Base-by-base conservation (phyloP, 2,113 vertebrate species). In the Coptodon rendalli region DNA sequence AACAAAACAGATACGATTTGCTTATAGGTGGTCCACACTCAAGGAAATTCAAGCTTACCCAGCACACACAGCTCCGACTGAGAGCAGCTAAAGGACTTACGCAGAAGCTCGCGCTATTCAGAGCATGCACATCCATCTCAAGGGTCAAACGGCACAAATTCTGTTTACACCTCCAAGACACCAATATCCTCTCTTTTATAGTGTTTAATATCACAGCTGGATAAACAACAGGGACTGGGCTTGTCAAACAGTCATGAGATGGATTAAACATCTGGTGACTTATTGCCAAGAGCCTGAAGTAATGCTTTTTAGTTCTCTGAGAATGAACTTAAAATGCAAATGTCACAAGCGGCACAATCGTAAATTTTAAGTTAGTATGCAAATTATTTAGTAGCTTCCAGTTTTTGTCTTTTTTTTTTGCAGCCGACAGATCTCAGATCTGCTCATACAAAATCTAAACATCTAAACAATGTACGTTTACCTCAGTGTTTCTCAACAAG, bases 11-110 rank as follows among this genome's bases (percentile, higher is more conserved):
- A 50, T 87, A 82, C 61, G 89, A 63, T 93, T 84, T 81, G 90
- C 88, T 93, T 93, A 95, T 93, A 95, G 94, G 91, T 93, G 93
- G 91, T 89, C 83, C 87, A 53, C 89, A 89, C 93, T 89, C 85
- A 82, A 89, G 92, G 92, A 94, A 95, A 94, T 90, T 90, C 89
- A 91, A 93, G 92, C 92, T 93, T 90, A 91, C 68, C 86, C 52
- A 92, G 92, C 91, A 93, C 90, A 94, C 94, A 94, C 85, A 83
- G 86, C 78, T 85, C 84, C 87, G 71, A 87, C 93, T 66, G 90
- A 63, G 82, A 88, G 83, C 83, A 87, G 88, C 90, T 87, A 93
- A 82, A 86, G 88, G 54, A 83, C 89, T 93, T 87, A 89, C 86
- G 90, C 88, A 88, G 86, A 45, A 88, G 90, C 83, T 91, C 82